Percentiles rank a stretch among this genome's conserved stretches.
Evolutionary conservation across 2,113 vertebrate species (phyloP).

Genomic region (Cryptotis parvus): DNA sequence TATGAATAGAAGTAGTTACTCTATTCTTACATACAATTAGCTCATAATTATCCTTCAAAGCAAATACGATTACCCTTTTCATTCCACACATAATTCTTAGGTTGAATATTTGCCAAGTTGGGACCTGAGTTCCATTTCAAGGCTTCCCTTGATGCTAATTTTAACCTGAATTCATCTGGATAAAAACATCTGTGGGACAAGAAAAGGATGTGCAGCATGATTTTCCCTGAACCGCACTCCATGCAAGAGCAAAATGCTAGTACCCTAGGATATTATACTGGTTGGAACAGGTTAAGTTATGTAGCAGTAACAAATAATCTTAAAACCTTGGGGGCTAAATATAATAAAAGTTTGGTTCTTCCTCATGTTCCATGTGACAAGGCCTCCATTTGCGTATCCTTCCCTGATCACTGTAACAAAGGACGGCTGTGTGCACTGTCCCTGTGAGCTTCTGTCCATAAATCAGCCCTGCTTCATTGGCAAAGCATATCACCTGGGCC

Average conservation of each 20-base stretch:
- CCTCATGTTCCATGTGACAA: neutral
- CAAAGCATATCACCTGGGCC: neutral
- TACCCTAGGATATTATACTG: neutral
- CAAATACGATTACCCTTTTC: conserved; percentile 72
- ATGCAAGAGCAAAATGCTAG: conserved; percentile 34
- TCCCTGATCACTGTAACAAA: neutral
- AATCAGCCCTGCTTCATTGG: conserved; percentile 9
- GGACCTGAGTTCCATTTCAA: conserved; percentile 50
- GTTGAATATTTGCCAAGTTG: conserved; percentile 57
- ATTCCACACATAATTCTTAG: conserved; percentile 65
- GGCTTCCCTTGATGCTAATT: conserved; percentile 69
- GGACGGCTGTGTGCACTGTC: neutral
- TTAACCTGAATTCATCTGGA: conserved; percentile 59
- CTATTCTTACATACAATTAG: conserved; percentile 40
- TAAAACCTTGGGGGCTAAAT: neutral
- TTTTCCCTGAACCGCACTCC: neutral
- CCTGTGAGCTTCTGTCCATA: neutral
- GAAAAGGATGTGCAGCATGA: neutral
- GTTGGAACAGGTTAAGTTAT: conserved; percentile 26
- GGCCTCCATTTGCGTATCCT: neutral
- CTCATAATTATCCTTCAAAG: conserved; percentile 70
- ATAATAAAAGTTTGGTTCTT: neutral
- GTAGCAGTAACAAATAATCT: conserved; percentile 33
- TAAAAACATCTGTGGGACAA: conserved; percentile 59
- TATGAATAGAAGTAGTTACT: neutral